Base-by-base conservation (phyloP, 2,113 vertebrate genomes). In the Ceratotherium simum region DNA sequence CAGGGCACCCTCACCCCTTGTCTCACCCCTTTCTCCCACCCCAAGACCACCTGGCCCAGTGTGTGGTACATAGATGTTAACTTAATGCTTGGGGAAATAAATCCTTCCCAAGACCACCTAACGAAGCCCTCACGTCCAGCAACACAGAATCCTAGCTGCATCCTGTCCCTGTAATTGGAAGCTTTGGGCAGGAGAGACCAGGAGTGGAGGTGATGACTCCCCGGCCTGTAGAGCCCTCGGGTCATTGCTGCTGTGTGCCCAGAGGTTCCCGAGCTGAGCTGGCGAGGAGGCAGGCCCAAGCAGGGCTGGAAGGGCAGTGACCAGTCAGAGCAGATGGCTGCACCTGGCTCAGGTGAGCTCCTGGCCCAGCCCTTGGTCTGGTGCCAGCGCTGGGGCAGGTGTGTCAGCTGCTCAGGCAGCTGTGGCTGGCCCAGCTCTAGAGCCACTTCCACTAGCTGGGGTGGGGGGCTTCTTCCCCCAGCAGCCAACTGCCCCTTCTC, bases 331-430 rank as follows among this genome's bases (percentile, higher is more conserved):
- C 56, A 90, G 72, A n/a, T 42, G 79, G 33, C 54, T 29, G 62
- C 85, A 42, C n/a, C 86, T 58, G 91, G 91, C 73, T 33, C 93
- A 88, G 81, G 95, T 56, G 92, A 97, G 76, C 60, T 80, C 54
- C 75, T 29, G 56, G 80, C 36, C 42, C 75, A 48, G 86, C 56
- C 27, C 14, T 48, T 39, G 67, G 58, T 85, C 48, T 23, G 62
- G 51, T 94, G 78, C 91, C 95, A 73, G 86, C 1, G 0, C n/a
- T 5, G 16, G 25, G 89, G 48, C 84, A 79, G 73, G 85, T 46
- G 76, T 31, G 64, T 5, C 27, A 11, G 27, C 72, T 58, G 73
- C 25, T 4, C 5, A 46, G 51, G 58, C 29, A n/a, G 76, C 46
- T 60, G 23, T 51, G 20, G 18, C 72, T 70, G 33, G 58, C 46